Evolutionary conservation across 1,140 invertebrate genomes (phyloP).

Genomic region (Philotrypesis tridentata): DNA sequence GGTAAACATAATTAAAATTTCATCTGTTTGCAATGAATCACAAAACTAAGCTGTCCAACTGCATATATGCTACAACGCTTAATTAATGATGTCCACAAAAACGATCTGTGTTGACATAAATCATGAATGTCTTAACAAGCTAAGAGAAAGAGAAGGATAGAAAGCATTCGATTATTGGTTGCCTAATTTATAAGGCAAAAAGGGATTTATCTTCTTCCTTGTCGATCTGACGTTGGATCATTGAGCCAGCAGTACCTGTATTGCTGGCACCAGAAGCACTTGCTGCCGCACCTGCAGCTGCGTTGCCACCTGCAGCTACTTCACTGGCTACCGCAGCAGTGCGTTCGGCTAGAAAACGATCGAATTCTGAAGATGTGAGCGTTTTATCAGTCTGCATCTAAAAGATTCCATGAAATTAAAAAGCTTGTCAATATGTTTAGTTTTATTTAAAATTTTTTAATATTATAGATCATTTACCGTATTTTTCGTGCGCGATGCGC

Average conservation of each 20-base stretch:
- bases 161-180: neutral
- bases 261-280: slow-evolving; percentile 56
- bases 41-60: neutral
- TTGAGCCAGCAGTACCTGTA: slow-evolving; percentile 58
- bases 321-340: slow-evolving; percentile 85
- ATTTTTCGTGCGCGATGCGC: slow-evolving; percentile 29
- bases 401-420: slow-evolving; percentile 21
- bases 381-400: slow-evolving; percentile 72
- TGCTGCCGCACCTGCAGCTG: slow-evolving; percentile 71
- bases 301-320: slow-evolving; percentile 17
- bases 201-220: slow-evolving; percentile 72
- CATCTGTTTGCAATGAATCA: neutral
- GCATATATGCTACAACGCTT: slow-evolving; percentile 20
- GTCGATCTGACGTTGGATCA: slow-evolving; percentile 66
- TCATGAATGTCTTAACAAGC: neutral
- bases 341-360: slow-evolving; percentile 91
- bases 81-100: slow-evolving; percentile 13
- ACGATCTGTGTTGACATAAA: neutral
- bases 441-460: neutral
- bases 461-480: slow-evolving; percentile 5
- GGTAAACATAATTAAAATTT: neutral
- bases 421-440: neutral
- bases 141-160: neutral
- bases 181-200: slow-evolving; percentile 68
- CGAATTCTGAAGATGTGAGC: slow-evolving; percentile 92